phyloP scores from a whole-genome alignment of 2,888 invertebrate species.

The Cantharis flavilabris region DNA sequence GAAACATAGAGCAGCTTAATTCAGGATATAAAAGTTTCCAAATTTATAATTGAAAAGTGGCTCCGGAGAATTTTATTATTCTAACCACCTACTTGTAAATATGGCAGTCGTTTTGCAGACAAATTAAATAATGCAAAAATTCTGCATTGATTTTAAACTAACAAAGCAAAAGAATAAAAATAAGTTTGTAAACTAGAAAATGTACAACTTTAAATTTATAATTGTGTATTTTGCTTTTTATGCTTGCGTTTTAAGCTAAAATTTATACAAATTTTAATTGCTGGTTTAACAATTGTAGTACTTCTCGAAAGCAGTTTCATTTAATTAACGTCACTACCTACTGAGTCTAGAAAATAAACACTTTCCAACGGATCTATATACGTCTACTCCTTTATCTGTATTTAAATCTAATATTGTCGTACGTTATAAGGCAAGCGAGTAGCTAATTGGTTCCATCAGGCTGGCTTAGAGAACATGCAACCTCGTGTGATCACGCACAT shows the following conservation, averaged over 20 bases:
- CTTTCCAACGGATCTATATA: conserved; percentile 29
- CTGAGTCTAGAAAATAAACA: conserved; percentile 28
- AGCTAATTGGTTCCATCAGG: conserved; percentile 31
- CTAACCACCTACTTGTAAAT: conserved; percentile 22
- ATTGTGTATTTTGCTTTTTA: not conserved
- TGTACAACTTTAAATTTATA: not conserved
- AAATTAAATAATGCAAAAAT: conserved; percentile 23
- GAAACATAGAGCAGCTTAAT: conserved; percentile 11
- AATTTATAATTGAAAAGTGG: conserved; percentile 32
- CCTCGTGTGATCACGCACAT: conserved; percentile 24
- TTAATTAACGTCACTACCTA: conserved; percentile 18
- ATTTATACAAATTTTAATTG: not conserved
- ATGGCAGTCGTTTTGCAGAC: conserved; percentile 21
- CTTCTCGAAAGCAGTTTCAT: not conserved
- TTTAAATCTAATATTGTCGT: conserved; percentile 25
- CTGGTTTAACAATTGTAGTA: not conserved
- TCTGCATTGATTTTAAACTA: not conserved
- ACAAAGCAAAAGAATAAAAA: not conserved
- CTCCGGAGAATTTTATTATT: conserved; percentile 26
- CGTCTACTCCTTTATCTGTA: conserved; percentile 32
- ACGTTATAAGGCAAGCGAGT: conserved; percentile 27
- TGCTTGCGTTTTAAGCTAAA: not conserved
- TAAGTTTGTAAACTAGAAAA: not conserved
- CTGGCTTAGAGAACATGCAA: conserved; percentile 21
- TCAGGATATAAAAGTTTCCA: conserved; percentile 28